These are phyloP conservation scores for Mirounga angustirostris DNA, from an alignment of 2,113 vertebrate genomes.

Conservation along the genomic window DNA sequence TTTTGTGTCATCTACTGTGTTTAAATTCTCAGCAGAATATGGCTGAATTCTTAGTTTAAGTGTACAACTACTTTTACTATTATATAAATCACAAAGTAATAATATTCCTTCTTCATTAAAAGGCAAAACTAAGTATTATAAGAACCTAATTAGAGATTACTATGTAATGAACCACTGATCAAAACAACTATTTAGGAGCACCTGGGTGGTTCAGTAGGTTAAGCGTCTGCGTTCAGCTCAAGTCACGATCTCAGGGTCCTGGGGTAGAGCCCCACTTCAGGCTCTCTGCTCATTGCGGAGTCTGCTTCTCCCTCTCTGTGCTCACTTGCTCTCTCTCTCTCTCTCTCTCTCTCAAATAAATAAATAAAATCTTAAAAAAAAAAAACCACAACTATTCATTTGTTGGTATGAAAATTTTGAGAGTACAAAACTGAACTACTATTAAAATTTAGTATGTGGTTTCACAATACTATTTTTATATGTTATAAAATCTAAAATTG, in stretches of 20 bases:
- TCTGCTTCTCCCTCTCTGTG: no score
- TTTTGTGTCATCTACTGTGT: neutral
- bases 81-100: neutral
- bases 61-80: neutral
- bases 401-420: neutral
- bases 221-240: no score
- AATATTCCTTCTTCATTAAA: neutral
- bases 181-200: neutral
- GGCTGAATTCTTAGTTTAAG: neutral
- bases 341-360: no score
- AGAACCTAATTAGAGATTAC: neutral
- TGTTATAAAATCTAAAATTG: neutral
- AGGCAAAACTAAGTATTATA: neutral
- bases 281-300: no score
- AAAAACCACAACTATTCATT: neutral
- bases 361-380: no score
- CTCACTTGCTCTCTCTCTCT: no score
- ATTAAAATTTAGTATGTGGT: neutral
- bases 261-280: no score
- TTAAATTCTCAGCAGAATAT: neutral
- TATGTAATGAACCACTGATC: neutral
- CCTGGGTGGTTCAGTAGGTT: no score
- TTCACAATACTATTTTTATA: neutral
- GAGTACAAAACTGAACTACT: neutral
- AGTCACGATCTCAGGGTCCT: no score